phyloP scores from a whole-genome alignment of 2,888 invertebrate species.

The Rhagonycha fulva region DNA sequence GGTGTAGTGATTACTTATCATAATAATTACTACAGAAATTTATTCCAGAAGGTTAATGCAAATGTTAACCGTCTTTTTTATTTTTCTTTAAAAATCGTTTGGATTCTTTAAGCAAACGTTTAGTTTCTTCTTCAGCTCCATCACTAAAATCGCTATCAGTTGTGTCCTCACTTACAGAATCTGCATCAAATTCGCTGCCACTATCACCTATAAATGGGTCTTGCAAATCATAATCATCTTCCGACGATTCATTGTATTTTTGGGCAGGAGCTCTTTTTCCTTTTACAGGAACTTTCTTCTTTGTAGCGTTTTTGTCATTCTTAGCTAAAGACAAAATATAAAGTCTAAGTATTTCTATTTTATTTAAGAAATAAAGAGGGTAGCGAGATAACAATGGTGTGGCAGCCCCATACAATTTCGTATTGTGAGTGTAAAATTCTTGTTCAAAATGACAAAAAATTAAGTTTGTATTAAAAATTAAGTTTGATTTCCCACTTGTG shows the following conservation, averaged over 20 bases:
- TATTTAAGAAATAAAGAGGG: no score
- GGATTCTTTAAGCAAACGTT: slow-evolving; percentile 33
- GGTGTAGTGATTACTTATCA: neutral
- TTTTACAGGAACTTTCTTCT: neutral
- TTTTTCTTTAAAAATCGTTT: slow-evolving; percentile 29
- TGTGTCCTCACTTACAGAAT: slow-evolving; percentile 26
- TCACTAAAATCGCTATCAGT: slow-evolving; percentile 17
- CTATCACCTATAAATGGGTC: slow-evolving; percentile 38
- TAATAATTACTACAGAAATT: neutral
- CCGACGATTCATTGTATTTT: slow-evolving; percentile 25
- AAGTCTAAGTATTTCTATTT: neutral
- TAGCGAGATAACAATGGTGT: no score
- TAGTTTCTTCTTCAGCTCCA: slow-evolving; percentile 25
- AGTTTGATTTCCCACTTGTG: no score
- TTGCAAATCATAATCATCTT: slow-evolving; percentile 35
- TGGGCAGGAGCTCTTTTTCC: slow-evolving; percentile 4
- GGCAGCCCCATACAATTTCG: no score
- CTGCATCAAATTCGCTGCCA: slow-evolving; percentile 27
- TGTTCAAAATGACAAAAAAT: no score
- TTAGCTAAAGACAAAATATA: neutral
- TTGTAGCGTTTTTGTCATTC: neutral
- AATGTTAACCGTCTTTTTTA: slow-evolving; percentile 6
- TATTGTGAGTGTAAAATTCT: no score
- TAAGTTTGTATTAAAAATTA: no score
- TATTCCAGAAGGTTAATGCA: neutral